A percentile compares a stretch with the other conserved stretches of the same genome.
phyloP scores from a whole-genome alignment of 1,140 invertebrate species.

The Helicoverpa zea region DNA sequence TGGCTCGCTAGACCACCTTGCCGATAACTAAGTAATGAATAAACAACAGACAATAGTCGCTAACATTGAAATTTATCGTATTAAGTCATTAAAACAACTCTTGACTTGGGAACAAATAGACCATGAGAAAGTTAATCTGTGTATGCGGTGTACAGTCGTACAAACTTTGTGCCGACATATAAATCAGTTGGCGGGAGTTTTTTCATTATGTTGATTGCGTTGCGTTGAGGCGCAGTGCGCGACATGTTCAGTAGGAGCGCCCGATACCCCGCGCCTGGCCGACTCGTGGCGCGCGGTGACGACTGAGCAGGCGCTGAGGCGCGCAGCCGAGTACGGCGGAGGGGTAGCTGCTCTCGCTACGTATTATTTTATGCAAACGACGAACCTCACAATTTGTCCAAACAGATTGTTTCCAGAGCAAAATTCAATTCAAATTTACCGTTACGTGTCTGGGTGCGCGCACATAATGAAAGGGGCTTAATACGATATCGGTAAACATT shows the following conservation, averaged over 20 bases:
- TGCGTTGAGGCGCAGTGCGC: not conserved
- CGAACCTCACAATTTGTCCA: slow-evolving; percentile 72
- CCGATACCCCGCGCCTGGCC: no score
- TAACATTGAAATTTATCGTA: no score
- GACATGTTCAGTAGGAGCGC: not conserved
- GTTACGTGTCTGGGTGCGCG: slow-evolving; percentile 40
- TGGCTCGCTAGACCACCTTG: no score
- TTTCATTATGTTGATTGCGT: slow-evolving; percentile 55
- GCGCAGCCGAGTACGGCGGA: not conserved
- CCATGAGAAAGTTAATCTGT: not conserved
- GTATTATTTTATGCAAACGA: slow-evolving; percentile 74
- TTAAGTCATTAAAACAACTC: no score
- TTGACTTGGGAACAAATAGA: no score
- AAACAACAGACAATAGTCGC: no score
- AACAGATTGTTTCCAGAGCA: slow-evolving; percentile 76
- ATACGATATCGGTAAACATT: slow-evolving; percentile 70
- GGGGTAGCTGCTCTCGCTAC: slow-evolving; percentile 6
- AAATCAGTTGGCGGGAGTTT: slow-evolving; percentile 45
- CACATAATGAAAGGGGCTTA: slow-evolving; percentile 55
- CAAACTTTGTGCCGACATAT: not conserved
- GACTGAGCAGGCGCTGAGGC: no score
- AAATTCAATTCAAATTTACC: slow-evolving; percentile 70
- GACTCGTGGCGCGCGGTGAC: no score
- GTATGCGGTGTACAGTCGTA: not conserved
- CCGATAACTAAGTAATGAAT: no score